Conservation (phyloP, 2,113 vertebrate species). For the Daboia siamensis region DNA sequence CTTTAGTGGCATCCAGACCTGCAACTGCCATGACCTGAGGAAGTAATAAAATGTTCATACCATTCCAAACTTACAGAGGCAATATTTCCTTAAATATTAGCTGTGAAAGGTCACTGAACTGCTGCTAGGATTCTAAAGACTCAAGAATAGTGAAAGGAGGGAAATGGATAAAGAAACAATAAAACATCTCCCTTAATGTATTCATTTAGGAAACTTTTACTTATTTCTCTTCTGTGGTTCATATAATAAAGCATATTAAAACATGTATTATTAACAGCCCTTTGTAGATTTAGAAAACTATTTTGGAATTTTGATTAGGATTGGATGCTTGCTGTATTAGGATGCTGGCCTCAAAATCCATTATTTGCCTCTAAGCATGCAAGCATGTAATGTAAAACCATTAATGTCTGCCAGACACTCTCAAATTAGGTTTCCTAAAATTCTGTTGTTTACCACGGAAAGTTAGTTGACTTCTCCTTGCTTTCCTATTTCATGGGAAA, state of each 20-base stretch:
- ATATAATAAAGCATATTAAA: not conserved
- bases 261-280: not conserved
- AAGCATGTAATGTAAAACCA: not conserved
- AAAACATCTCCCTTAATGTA: not conserved
- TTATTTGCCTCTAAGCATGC: not conserved
- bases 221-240: not conserved
- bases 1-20: conserved; percentile 93
- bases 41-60: not conserved
- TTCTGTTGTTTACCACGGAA: not conserved
- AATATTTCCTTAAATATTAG: not conserved
- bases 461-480: not conserved
- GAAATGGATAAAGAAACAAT: not conserved
- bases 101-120: not conserved
- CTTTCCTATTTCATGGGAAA: not conserved
- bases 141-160: not conserved
- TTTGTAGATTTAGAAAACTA: not conserved
- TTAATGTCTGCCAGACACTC: not conserved
- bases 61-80: not conserved
- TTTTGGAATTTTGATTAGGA: not conserved
- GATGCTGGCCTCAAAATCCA: too few relatives aligned
- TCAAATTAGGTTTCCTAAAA: not conserved
- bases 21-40: conserved; percentile 95
- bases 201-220: not conserved
- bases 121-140: not conserved
- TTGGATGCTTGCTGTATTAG: not conserved